Evolutionary conservation across 2,113 vertebrate species (phyloP), one percentile per base, ranked within the genome.

Genomic region (Trichomycterus rosablanca): DNA sequence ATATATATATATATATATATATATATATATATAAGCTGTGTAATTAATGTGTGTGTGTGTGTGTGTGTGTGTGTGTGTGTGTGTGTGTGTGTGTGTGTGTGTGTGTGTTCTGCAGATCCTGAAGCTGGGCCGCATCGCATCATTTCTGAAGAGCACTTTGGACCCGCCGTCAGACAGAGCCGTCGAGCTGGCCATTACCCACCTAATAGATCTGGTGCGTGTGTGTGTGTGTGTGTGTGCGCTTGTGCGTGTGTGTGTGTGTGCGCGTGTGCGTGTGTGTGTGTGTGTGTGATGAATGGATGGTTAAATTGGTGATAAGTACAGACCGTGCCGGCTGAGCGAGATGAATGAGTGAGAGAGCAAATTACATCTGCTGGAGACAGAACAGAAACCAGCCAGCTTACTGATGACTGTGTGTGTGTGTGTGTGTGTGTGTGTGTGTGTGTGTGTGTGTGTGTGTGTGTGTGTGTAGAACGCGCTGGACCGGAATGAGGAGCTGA

Each of bases 181-280:
- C 1, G 87, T 98, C 7, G 73, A 71, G 63, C 74, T 98, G 12
- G 90, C 95, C 53, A 89, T 99, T 79, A 94, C 88, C 66, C 93
- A 95, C 68, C 88, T 99, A 10, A 88, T 86, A 73, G 91, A 94
- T 74, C 81, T 99, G 93, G 96, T 98, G 83, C 84, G 64, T 34
- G 52, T 22, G 61, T 28, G 52, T 32, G 54, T n/a, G n/a, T n/a
- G n/a, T n/a, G n/a, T n/a, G n/a, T n/a, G n/a, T n/a, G n/a, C n/a
- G n/a, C 81, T 99, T 92, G 96, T 98, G 83, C 84, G 64, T 34
- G 52, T 22, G 61, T 28, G 52, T 32, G 54, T n/a, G n/a, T n/a
- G n/a, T n/a, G n/a, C n/a, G n/a, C n/a, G n/a, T n/a, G n/a, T n/a
- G n/a, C n/a, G n/a, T n/a, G 96, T 98, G 83, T 84, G 64, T 34